These are phyloP conservation scores for Capreolus pygargus DNA, from an alignment of 2,113 vertebrate genomes.

Conservation along the genomic window DNA sequence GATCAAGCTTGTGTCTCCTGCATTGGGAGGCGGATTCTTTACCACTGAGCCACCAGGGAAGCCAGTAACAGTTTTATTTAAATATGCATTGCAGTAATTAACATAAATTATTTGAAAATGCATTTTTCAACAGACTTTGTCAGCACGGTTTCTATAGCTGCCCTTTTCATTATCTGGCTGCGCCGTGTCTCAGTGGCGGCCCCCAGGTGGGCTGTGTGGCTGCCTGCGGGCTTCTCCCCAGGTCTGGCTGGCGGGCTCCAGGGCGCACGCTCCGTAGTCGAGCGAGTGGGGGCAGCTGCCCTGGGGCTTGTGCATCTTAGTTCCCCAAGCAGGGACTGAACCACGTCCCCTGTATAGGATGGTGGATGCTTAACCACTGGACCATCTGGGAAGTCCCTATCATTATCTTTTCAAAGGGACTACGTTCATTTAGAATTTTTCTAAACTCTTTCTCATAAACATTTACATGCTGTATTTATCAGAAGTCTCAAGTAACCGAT, in stretches of 20 bases:
- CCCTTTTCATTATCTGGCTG: neutral
- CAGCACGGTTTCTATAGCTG: neutral
- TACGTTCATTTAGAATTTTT: neutral
- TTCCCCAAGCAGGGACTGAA: neutral
- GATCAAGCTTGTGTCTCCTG: neutral
- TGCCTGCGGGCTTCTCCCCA: neutral
- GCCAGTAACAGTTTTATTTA: neutral
- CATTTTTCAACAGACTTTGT: neutral
- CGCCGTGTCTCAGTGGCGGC: neutral
- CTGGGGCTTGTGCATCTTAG: neutral
- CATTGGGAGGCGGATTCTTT: neutral
- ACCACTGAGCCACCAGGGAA: neutral
- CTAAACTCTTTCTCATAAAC: neutral
- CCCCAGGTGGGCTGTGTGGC: neutral
- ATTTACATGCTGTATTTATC: neutral
- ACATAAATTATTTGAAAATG: constrained; percentile 27
- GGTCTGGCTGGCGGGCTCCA: neutral
- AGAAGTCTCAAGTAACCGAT: neutral
- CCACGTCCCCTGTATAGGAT: neutral
- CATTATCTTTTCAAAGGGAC: neutral
- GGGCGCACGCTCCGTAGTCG: neutral
- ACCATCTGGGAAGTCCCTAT: neutral
- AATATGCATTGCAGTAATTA: neutral
- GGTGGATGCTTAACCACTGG: neutral
- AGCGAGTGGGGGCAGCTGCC: neutral